These are phyloP conservation scores for Pomatostomus ruficeps DNA, from an alignment of 2,113 vertebrate species.

Conservation along the genomic window DNA sequence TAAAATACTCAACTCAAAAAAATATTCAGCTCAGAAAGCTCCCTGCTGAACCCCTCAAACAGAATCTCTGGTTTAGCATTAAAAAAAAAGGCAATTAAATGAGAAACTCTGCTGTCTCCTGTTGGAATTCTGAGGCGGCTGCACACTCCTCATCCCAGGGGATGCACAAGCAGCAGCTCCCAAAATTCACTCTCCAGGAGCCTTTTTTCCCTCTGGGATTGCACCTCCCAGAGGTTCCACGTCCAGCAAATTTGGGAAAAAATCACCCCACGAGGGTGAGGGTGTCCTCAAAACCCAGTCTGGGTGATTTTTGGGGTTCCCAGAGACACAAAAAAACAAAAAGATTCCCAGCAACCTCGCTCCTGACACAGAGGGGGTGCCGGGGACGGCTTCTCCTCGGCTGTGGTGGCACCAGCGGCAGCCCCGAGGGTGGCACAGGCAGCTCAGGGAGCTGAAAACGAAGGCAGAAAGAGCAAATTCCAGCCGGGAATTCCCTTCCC, in stretches of 20 bases:
- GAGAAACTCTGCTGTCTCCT: background rate
- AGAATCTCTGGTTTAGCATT: background rate
- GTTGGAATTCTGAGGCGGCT: background rate
- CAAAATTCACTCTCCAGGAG: background rate
- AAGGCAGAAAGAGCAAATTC: background rate
- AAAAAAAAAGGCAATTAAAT: background rate
- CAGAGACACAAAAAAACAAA: too few relatives aligned
- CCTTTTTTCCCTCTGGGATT: background rate
- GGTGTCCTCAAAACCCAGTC: background rate
- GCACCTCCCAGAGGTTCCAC: background rate
- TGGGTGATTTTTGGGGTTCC: background rate
- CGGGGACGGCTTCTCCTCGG: background rate
- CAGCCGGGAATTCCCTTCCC: fast-evolving
- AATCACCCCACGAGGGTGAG: background rate
- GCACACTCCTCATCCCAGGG: background rate
- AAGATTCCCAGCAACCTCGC: background rate
- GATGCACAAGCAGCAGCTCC: background rate
- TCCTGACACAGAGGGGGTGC: background rate
- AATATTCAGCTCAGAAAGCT: background rate
- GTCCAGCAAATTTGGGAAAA: background rate
- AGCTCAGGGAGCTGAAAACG: background rate
- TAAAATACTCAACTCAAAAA: background rate
- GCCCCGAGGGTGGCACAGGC: background rate
- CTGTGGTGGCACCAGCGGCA: background rate
- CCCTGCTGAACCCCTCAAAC: background rate